A percentile compares a stretch with the other conserved stretches of the same genome.
Evolutionary conservation across 2,888 invertebrate genomes (phyloP).

Genomic region (Branchinecta sandiegonensis): DNA sequence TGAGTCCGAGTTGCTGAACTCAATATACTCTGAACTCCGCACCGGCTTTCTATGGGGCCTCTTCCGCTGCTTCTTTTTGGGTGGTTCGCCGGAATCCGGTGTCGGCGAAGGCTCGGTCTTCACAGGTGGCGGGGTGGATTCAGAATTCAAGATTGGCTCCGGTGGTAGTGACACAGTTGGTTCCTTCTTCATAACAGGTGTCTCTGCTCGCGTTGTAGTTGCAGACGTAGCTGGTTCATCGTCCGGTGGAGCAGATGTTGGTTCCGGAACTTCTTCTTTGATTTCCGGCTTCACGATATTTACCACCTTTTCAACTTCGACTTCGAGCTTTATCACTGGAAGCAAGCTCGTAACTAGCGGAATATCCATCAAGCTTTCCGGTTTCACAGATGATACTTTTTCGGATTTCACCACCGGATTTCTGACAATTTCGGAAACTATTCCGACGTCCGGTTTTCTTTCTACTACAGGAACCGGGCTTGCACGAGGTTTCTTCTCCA

Average conservation of each 20-base stretch:
- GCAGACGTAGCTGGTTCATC: slow-evolving; percentile 16
- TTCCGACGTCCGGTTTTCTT: no score
- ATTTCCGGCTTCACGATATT: slow-evolving; percentile 20
- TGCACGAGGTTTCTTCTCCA: no score
- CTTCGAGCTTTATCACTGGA: slow-evolving; percentile 4
- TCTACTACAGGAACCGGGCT: no score
- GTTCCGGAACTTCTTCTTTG: slow-evolving; percentile 18
- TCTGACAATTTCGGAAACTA: no score
- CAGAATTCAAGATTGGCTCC: not conserved
- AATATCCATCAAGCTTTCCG: not conserved
- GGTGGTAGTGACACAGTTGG: not conserved
- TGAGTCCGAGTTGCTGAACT: slow-evolving; percentile 1
- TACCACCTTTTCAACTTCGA: not conserved
- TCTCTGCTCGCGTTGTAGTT: no score
- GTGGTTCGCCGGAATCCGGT: not conserved
- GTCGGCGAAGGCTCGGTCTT: not conserved
- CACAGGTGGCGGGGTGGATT: no score
- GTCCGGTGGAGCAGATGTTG: slow-evolving; percentile 17
- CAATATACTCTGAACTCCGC: slow-evolving; percentile 9
- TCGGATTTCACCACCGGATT: no score
- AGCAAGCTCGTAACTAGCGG: not conserved
- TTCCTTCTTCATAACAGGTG: not conserved
- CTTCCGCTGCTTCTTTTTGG: slow-evolving; percentile 20
- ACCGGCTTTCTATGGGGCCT: slow-evolving; percentile 10
- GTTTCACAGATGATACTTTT: not conserved